Conservation (phyloP, 2,888 invertebrate species). For the Pseudoips prasinana region DNA sequence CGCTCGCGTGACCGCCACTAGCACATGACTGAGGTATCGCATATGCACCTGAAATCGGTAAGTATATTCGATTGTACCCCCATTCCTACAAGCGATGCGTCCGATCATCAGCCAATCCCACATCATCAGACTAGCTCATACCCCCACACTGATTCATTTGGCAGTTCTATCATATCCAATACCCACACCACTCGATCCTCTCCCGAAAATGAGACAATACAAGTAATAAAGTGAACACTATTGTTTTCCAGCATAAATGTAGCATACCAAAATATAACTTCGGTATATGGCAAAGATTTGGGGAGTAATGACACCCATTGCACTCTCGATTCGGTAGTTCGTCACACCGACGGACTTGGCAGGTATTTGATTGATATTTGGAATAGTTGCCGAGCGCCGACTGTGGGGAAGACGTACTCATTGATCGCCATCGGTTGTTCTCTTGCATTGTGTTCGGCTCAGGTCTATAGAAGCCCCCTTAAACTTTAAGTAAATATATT, state of each 20-base stretch:
- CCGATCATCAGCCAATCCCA: constrained; percentile 17
- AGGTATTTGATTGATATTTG: constrained; percentile 81
- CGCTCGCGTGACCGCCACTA: constrained; percentile 77
- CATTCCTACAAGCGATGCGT: constrained; percentile 23
- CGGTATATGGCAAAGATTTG: constrained; percentile 75
- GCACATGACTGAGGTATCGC: constrained; percentile 79
- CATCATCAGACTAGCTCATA: constrained; percentile 21
- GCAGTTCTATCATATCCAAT: constrained; percentile 11
- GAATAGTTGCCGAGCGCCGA: constrained; percentile 61
- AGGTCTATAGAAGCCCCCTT: no score
- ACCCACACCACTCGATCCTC: constrained; percentile 35
- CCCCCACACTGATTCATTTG: constrained; percentile 7
- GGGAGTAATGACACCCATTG: constrained; percentile 66
- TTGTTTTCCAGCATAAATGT: constrained; percentile 77
- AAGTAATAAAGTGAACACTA: constrained; percentile 77
- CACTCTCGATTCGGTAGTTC: constrained; percentile 75
- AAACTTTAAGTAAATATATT: no score
- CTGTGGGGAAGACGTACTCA: constrained; percentile 44
- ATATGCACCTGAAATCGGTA: constrained; percentile 74
- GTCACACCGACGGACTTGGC: constrained; percentile 79
- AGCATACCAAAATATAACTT: constrained; percentile 77
- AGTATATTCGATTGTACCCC: constrained; percentile 47
- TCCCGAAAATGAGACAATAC: constrained; percentile 49
- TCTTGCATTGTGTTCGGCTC: constrained; percentile 5
- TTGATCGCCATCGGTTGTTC: constrained; percentile 33